phyloP scores from a whole-genome alignment of 2,797 vertebrate species.

The Leptodactylus fallax region DNA sequence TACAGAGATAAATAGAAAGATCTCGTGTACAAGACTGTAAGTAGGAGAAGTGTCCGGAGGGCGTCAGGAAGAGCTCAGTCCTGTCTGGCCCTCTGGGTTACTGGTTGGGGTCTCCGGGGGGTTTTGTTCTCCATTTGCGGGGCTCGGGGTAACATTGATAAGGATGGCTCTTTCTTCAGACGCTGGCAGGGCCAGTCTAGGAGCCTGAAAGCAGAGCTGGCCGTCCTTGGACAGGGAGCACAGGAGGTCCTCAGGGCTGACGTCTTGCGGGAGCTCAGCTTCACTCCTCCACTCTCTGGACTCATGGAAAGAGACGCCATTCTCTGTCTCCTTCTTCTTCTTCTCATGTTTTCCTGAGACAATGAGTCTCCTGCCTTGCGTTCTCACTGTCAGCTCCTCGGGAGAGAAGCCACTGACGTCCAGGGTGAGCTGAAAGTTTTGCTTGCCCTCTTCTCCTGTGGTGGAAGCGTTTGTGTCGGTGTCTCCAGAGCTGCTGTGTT shows the following conservation, averaged over 20 bases:
- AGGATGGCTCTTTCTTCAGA: too few species aligned
- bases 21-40: too few species aligned
- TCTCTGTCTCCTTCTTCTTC: constrained; percentile 71
- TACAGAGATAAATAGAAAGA: not conserved
- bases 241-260: too few species aligned
- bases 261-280: too few species aligned
- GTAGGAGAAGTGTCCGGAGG: not conserved
- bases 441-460: not conserved
- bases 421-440: constrained; percentile 16
- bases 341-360: constrained; percentile 75
- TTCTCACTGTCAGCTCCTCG: not conserved
- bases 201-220: too few species aligned
- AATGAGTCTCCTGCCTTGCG: constrained; percentile 67
- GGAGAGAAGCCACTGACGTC: not conserved
- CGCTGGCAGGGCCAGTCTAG: too few species aligned
- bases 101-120: constrained; percentile 6
- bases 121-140: not conserved
- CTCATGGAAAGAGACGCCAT: constrained; percentile 75
- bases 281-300: constrained; percentile 53
- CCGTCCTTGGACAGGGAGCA: too few species aligned
- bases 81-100: not conserved
- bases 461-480: not conserved
- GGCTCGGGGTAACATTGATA: not conserved
- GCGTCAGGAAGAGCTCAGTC: not conserved
- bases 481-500: not conserved